Base-by-base conservation (phyloP, 1,140 invertebrate species). In the Odontomachus brunneus region DNA sequence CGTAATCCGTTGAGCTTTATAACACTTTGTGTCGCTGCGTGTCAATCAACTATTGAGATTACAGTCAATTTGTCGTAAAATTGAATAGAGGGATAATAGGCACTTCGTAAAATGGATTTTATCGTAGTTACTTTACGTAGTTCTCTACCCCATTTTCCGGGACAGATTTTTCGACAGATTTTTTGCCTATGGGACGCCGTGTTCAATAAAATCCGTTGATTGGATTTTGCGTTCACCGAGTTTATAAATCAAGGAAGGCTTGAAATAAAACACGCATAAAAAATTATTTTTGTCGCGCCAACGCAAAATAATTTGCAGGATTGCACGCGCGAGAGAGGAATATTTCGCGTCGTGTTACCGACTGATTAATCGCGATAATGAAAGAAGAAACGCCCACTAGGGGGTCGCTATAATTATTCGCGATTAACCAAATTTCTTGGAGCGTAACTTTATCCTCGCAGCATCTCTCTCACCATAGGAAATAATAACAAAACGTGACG, bases 281-380 rank as follows among this genome's bases (percentile, higher is more conserved):
- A 55, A 67, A 66, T 67, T 44, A 55, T 44, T 80, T 57, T 75
- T 65, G n/a, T 69, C 66, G 51, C 33, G 17, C 12, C 19, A 55
- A 55, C 48, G 19, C 66, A 69, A 69, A 57, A n/a, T n/a, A 3
- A 71, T 57, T 69, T 80, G n/a, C 7, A 59, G 17, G 57, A 71
- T 38, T 57, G 26, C 2, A 29, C n/a, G 24, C 15, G 24, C 26
- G 38, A 17, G 33, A 63, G 17, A 11, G 19, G 57, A 55, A 57
- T 44, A 44, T 44, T 26, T 33, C 51, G 15, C 53, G 33, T 7
- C 24, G 48, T 11, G 49, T n/a, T n/a, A n/a, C n/a, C n/a, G 26
- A 3, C 14, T 11, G 7, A 65, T 17, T 26, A 7, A 22, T n/a
- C 38, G 38, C 49, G 62, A 60, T 11, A 33, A 63, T 33, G n/a